Evolutionary conservation across 2,113 vertebrate genomes (phyloP).

Genomic region (Struthio camelus): DNA sequence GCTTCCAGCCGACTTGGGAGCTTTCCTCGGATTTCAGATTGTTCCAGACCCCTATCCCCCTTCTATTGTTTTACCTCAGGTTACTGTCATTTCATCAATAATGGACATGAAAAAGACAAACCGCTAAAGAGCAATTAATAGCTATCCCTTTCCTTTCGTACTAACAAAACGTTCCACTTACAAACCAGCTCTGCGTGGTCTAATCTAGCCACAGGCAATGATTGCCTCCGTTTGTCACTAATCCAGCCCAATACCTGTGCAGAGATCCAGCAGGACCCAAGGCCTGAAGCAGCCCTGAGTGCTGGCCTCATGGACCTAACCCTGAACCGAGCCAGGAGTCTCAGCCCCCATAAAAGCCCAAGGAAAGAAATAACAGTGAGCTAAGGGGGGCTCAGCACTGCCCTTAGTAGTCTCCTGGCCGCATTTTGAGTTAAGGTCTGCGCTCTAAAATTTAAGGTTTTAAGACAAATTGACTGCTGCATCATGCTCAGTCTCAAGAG

Average conservation of each 20-base stretch:
- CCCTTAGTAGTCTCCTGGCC: too few species aligned
- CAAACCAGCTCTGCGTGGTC: not conserved
- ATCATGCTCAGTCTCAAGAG: too few species aligned
- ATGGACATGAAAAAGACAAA: constrained; percentile 1
- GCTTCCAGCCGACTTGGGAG: not conserved
- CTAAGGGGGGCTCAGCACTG: not conserved
- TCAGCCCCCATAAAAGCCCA: not conserved
- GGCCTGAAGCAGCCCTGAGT: not conserved
- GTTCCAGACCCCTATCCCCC: not conserved
- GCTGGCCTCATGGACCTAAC: not conserved
- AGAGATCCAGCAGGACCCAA: not conserved
- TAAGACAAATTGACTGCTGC: too few species aligned
- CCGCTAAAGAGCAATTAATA: constrained; percentile 13
- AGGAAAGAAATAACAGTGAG: not conserved
- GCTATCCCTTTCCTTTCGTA: not conserved
- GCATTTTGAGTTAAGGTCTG: too few species aligned
- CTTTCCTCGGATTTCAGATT: not conserved
- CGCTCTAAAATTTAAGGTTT: too few species aligned
- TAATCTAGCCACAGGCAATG: not conserved
- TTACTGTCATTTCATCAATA: not conserved
- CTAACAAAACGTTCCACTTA: not conserved
- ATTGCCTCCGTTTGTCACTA: not conserved
- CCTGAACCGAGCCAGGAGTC: not conserved
- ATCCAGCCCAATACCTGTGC: not conserved
- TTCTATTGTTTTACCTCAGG: not conserved